Evolutionary conservation across 2,797 vertebrate genomes (phyloP).

Genomic region (Scarus forsteni): DNA sequence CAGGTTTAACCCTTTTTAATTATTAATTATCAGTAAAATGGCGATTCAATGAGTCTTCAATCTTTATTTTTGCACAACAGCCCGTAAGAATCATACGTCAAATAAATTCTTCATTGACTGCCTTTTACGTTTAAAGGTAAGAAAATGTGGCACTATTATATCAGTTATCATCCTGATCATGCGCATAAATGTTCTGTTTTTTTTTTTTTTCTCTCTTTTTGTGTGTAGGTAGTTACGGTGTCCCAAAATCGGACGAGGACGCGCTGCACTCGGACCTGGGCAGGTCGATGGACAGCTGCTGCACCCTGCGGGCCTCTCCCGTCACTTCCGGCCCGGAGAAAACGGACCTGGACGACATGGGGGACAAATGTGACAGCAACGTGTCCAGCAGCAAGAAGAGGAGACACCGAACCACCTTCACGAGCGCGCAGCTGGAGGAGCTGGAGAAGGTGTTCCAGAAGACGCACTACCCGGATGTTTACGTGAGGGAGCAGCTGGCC

Average conservation of each 20-base stretch:
- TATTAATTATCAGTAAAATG: no score
- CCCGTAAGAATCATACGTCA: no score
- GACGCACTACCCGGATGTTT: constrained; percentile 98
- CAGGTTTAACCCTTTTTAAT: no score
- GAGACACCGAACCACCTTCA: constrained; percentile 97
- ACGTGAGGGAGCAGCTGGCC: constrained; percentile 97
- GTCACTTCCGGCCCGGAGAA: constrained; percentile 84
- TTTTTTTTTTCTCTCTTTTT: no score
- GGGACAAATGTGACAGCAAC: constrained; percentile 94
- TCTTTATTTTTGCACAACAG: no score
- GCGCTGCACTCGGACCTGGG: constrained; percentile 87
- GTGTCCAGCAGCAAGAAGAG: constrained; percentile 99
- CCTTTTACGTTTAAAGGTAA: no score
- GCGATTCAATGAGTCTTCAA: no score
- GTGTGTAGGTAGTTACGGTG: constrained; percentile 86
- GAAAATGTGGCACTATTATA: no score
- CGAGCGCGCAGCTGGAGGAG: constrained; percentile 96
- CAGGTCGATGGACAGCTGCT: constrained; percentile 91
- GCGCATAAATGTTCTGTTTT: not conserved
- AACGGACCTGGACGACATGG: constrained; percentile 90
- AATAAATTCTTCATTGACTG: no score
- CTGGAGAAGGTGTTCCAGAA: constrained; percentile 99
- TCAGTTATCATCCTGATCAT: no score
- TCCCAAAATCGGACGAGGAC: constrained; percentile 90
- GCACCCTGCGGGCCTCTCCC: constrained; percentile 88